phyloP scores from a whole-genome alignment of 1,140 invertebrate genomes.

The Yoshiicerus persimilis region DNA sequence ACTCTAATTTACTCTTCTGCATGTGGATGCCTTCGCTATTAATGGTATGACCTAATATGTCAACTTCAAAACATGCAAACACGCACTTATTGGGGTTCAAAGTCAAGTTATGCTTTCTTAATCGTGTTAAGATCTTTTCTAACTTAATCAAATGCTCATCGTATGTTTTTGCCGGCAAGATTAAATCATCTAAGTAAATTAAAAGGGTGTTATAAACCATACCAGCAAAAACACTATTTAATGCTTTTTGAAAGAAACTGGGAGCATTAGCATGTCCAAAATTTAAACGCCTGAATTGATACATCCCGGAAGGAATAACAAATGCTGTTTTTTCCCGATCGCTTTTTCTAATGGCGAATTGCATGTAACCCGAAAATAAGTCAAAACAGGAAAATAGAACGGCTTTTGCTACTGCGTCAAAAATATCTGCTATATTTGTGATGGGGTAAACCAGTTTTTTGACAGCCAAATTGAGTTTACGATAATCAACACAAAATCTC shows the following conservation, averaged over 20 bases:
- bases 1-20: slow-evolving; percentile 52
- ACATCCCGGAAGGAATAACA: background rate
- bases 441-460: slow-evolving; percentile 7
- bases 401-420: slow-evolving; percentile 52
- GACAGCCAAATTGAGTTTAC: slow-evolving; percentile 19
- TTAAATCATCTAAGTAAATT: background rate
- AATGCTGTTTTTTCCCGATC: background rate
- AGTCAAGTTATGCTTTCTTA: slow-evolving; percentile 34
- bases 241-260: background rate
- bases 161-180: background rate
- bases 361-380: slow-evolving; percentile 56
- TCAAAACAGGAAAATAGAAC: slow-evolving; percentile 7
- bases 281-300: background rate
- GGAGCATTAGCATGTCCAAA: background rate
- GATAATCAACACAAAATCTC: slow-evolving; percentile 25
- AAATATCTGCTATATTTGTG: too few relatives aligned
- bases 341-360: slow-evolving; percentile 48
- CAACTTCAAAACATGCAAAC: slow-evolving; percentile 48
- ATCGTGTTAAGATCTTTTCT: background rate
- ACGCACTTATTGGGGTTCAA: slow-evolving; percentile 49
- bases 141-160: background rate
- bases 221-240: background rate
- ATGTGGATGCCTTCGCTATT: slow-evolving; percentile 52
- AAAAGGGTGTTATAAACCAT: background rate
- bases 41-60: slow-evolving; percentile 55